Base-by-base conservation (phyloP, 2,888 invertebrate genomes). In the Papilio elwesi region DNA sequence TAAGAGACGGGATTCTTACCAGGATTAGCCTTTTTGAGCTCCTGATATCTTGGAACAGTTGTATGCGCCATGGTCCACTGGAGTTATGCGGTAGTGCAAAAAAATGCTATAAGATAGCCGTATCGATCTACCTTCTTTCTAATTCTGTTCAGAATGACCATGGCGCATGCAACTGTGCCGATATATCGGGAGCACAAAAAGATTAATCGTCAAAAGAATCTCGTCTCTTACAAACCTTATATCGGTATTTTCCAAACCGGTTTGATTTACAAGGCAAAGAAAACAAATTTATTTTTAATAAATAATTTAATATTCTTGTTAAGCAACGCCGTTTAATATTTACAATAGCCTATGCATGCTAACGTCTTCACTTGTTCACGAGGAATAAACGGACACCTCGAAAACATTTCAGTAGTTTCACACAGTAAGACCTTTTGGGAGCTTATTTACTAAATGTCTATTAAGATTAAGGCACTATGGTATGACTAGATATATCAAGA, bases 401-500 rank as follows among this genome's bases (percentile, higher is more conserved):
- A 68, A 73, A 49, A 70, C 70, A 38, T 73, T 48, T 55, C 55
- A 43, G 26, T n/a, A 71, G 57, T 68, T 64, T n/a, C 65, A 69
- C 69, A 26, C 68, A 64, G 53, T 6, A 38, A n/a, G n/a, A 15
- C 16, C 10, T 43, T 36, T 51, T 49, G 68, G 63, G 66, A 57
- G 57, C 73, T 73, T 71, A 72, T 69, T 51, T 65, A 67, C 67
- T 68, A 75, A 68, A 76, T 69, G 63, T 74, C 63, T 70, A 47
- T 57, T 64, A 78, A 76, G 78, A 71, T 81, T 88, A 92, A 92
- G 92, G 92, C 93, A 93, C 93, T 92, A 90, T 80, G 82, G 82
- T 86, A 89, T 93, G 93, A 93, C 93, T 93, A 93, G 93, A 93
- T 85, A 86, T 85, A 87, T 87, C 85, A 78, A 89, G 85, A 93